These are phyloP conservation scores for Brachynemurus nebulosus DNA, from an alignment of 2,888 invertebrate species.

Conservation along the genomic window DNA sequence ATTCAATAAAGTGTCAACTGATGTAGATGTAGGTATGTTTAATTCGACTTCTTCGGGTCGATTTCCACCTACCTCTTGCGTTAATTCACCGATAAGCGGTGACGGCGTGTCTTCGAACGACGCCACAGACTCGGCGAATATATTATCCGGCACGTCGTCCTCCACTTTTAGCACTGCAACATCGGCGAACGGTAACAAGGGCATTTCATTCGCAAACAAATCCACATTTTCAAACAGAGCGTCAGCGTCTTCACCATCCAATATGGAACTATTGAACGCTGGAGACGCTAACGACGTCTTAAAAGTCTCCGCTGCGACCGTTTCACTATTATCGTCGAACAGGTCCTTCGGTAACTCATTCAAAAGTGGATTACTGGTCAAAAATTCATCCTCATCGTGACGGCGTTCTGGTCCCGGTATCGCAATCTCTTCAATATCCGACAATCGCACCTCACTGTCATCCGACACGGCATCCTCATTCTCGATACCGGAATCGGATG, in stretches of 20 bases:
- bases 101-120: not conserved
- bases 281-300: not conserved
- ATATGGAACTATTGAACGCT: not conserved
- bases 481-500: not conserved
- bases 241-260: not conserved
- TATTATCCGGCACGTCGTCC: not conserved
- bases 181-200: not conserved
- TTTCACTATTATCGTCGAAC: too few species aligned
- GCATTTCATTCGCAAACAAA: not conserved
- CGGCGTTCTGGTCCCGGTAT: too few species aligned
- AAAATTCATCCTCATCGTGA: not conserved
- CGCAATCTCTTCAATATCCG: too few species aligned
- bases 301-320: too few species aligned
- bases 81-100: not conserved
- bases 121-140: too few species aligned
- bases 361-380: not conserved
- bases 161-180: not conserved
- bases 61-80: slow-evolving; percentile 1
- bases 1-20: too few species aligned
- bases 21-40: too few species aligned
- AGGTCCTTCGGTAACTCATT: not conserved
- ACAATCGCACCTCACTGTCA: not conserved
- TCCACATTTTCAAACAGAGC: not conserved
- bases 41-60: too few species aligned
- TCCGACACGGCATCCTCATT: not conserved